Conservation (phyloP, 2,113 vertebrate genomes). For the Microtus ochrogaster region DNA sequence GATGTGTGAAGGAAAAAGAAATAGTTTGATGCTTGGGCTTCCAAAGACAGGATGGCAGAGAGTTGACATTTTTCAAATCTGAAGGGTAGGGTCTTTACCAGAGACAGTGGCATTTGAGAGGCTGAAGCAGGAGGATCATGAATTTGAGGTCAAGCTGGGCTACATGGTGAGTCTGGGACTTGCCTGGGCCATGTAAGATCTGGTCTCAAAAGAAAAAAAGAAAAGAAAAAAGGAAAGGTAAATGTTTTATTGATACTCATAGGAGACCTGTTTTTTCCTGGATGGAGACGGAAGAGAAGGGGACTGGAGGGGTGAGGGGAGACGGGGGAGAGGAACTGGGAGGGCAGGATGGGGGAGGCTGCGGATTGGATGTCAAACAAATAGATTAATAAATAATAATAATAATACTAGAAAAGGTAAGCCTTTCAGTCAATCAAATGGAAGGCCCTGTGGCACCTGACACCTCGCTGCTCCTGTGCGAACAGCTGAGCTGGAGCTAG, state of each 20-base stretch:
- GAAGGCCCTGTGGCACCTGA: fast-evolving
- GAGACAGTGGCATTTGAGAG: not conserved
- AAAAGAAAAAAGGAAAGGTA: not conserved
- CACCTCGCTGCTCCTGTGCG: fast-evolving
- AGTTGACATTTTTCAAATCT: not conserved
- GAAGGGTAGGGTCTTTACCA: not conserved
- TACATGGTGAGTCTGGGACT: not conserved
- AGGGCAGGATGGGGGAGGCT: not conserved
- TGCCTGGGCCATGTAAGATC: not conserved
- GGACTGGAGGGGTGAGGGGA: fast-evolving
- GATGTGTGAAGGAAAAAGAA: not conserved
- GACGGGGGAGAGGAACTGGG: fast-evolving
- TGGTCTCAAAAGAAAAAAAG: not conserved
- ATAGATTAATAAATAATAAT: not conserved
- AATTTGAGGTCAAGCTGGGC: too few species aligned
- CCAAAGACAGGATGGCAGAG: not conserved
- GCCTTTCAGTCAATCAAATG: not conserved
- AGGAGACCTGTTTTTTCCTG: not conserved
- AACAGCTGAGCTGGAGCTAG: fast-evolving
- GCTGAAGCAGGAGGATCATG: not conserved
- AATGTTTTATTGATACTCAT: not conserved
- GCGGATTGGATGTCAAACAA: not conserved
- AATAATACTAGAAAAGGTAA: not conserved
- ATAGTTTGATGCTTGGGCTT: not conserved
- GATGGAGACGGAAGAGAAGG: not conserved